Conservation (phyloP, 2,113 vertebrate species). For the Orthonyx spaldingii region DNA sequence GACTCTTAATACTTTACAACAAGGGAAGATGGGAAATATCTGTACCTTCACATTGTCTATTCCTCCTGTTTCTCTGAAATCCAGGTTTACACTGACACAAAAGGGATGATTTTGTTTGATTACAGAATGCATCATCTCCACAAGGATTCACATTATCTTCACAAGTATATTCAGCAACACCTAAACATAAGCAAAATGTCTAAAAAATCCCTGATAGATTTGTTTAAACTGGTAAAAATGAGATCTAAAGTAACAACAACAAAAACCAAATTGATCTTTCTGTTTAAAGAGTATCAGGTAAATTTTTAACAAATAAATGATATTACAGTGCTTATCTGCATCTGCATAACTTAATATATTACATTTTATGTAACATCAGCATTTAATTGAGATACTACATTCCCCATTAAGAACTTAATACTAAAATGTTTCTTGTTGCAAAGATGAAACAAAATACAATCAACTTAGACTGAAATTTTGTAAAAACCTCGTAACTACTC, state of each 20-base stretch:
- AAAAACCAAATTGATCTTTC: background rate
- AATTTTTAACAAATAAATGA: background rate
- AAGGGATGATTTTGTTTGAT: constrained; percentile 85
- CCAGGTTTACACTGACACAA: constrained; percentile 91
- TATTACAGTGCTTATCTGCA: background rate
- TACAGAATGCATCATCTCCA: constrained; percentile 91
- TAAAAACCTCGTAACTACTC: background rate
- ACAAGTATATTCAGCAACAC: constrained; percentile 82
- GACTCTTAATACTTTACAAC: background rate
- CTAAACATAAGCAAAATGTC: constrained; percentile 65
- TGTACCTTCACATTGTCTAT: constrained; percentile 90
- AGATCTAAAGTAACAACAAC: background rate
- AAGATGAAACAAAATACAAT: background rate
- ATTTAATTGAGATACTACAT: background rate
- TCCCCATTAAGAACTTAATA: background rate
- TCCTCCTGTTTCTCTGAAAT: constrained; percentile 88
- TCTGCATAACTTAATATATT: background rate
- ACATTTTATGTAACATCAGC: background rate
- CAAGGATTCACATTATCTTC: constrained; percentile 88
- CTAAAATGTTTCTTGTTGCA: background rate
- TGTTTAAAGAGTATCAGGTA: background rate
- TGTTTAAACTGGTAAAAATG: background rate
- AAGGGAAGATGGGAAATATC: constrained; percentile 7
- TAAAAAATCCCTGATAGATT: background rate
- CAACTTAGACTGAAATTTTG: background rate